A percentile compares a stretch with the other conserved stretches of the same genome.
phyloP scores from a whole-genome alignment of 1,140 invertebrate species.

The Magallana angulata region DNA sequence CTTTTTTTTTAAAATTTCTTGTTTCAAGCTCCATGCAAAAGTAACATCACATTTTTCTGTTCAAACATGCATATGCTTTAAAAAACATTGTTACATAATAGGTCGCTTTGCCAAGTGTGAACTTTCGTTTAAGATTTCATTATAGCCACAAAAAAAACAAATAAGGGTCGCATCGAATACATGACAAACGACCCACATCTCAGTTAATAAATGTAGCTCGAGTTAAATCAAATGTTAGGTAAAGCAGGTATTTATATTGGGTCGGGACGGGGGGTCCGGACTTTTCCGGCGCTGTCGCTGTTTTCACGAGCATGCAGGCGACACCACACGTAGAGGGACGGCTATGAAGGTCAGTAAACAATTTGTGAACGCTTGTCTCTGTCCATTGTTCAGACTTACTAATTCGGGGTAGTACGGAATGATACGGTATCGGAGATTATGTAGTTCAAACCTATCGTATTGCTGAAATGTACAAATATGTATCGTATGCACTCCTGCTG shows the following conservation, averaged over 20 bases:
- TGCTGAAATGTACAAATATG: constrained; percentile 6
- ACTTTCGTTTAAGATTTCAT: neutral
- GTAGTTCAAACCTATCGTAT: constrained; percentile 16
- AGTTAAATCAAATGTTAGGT: neutral
- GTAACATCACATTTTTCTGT: no score
- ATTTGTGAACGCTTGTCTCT: constrained; percentile 11
- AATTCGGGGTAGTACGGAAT: neutral
- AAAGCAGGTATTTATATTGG: neutral
- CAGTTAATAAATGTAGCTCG: neutral
- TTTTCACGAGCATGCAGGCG: neutral
- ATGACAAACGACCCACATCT: neutral
- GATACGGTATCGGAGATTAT: constrained; percentile 11
- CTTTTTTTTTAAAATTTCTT: no score
- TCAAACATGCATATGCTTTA: no score
- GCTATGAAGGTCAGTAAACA: constrained; percentile 25
- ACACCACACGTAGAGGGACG: constrained; percentile 9
- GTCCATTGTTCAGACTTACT: constrained; percentile 1
- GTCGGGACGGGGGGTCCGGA: neutral
- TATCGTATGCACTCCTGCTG: constrained; percentile 5
- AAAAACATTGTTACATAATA: no score
- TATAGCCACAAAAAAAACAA: neutral
- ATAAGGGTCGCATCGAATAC: neutral
- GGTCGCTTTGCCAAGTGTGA: neutral
- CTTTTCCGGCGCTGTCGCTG: neutral
- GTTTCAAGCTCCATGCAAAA: no score